Conservation (phyloP, 2,797 vertebrate species). For the Chiroxiphia lanceolata region DNA sequence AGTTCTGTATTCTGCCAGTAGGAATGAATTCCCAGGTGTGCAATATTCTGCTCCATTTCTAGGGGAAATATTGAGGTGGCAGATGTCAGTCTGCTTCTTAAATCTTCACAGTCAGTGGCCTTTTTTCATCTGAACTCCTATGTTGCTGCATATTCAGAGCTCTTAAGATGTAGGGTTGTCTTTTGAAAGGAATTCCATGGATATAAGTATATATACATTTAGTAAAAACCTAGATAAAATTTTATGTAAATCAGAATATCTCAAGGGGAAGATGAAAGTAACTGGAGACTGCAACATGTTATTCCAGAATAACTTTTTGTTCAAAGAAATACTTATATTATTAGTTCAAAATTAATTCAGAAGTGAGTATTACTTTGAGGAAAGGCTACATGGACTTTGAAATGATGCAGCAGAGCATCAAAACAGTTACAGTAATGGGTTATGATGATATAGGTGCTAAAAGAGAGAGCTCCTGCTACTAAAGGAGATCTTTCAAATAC, state of each 20-base stretch:
- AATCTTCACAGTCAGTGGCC: slow-evolving; percentile 50
- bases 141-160: slow-evolving; percentile 69
- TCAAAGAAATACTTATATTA: slow-evolving; percentile 50
- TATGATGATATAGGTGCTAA: neutral
- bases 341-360: slow-evolving; percentile 51
- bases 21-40: slow-evolving; percentile 1
- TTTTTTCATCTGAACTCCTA: slow-evolving; percentile 58
- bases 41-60: slow-evolving; percentile 29
- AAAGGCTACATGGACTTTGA: slow-evolving; percentile 12
- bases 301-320: slow-evolving; percentile 39
- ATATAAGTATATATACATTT: neutral
- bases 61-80: slow-evolving; percentile 28
- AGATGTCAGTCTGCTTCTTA: slow-evolving; percentile 39
- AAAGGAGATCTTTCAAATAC: neutral
- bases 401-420: slow-evolving; percentile 9
- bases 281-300: slow-evolving; percentile 13
- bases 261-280: slow-evolving; percentile 80
- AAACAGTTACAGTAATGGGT: neutral
- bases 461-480: neutral
- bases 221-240: slow-evolving; percentile 77
- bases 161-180: slow-evolving; percentile 71
- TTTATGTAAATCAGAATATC: slow-evolving; percentile 81
- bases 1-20: slow-evolving; percentile 22
- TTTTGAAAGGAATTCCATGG: slow-evolving; percentile 59
- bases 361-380: slow-evolving; percentile 34